Conservation (phyloP, 2,113 vertebrate species). For the Prietella phreatophila region DNA sequence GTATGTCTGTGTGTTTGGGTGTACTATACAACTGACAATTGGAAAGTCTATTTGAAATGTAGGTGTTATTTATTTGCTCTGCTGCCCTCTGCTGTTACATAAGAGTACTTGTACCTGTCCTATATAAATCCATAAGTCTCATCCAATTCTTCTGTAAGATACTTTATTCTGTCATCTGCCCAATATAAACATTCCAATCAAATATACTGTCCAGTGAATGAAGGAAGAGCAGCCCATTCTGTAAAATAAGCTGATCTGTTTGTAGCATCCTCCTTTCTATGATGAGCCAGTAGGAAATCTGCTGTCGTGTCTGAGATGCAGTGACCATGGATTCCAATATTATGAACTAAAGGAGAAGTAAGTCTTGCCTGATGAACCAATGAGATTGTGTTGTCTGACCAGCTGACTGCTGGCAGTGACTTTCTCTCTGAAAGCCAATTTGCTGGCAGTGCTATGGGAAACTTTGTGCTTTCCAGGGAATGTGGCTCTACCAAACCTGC, state of each 20-base stretch:
- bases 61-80: not conserved
- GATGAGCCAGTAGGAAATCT: not conserved
- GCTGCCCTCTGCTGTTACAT: conserved; percentile 31
- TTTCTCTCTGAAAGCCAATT: not conserved
- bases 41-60: not conserved
- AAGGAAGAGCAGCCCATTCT: conserved; percentile 12
- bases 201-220: conserved; percentile 22
- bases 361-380: not conserved
- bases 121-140: not conserved
- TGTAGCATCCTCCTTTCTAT: not conserved
- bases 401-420: not conserved
- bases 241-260: not conserved
- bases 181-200: not conserved
- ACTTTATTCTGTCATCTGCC: not conserved
- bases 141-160: not conserved
- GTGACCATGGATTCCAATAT: not conserved
- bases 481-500: conserved; percentile 8
- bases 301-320: not conserved
- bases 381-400: conserved; percentile 12
- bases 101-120: not conserved
- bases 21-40: not conserved
- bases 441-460: not conserved
- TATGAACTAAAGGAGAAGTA: not conserved
- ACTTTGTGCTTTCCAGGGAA: conserved; percentile 8
- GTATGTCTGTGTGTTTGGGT: not conserved